phyloP scores from a whole-genome alignment of 2,797 vertebrate species.

The Helicolenus hilgendorfi region DNA sequence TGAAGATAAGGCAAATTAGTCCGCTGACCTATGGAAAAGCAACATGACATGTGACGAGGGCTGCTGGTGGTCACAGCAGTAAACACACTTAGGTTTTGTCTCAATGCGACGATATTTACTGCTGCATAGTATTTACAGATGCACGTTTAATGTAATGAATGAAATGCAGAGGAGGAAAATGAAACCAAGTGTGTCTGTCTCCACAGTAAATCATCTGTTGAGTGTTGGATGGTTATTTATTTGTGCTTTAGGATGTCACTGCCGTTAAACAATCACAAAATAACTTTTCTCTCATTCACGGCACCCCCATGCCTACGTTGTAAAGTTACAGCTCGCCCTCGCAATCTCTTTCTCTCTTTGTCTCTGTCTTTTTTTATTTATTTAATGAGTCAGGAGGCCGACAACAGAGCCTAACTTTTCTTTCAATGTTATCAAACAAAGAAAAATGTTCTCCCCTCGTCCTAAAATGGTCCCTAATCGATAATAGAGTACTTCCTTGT shows the following conservation, averaged over 20 bases:
- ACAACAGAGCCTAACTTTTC: not conserved
- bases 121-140: not conserved
- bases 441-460: not conserved
- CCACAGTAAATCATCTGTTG: not conserved
- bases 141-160: not conserved
- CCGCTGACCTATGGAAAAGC: not conserved
- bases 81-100: not conserved
- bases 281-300: not conserved
- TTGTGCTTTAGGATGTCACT: not conserved
- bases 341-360: fast-evolving
- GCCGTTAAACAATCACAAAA: not conserved
- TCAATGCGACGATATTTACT: too few relatives aligned
- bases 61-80: not conserved
- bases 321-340: not conserved
- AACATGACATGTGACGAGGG: not conserved
- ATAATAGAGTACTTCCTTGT: not conserved
- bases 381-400: not conserved
- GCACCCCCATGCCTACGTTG: not conserved
- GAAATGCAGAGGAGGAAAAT: too few relatives aligned
- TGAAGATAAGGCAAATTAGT: not conserved
- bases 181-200: not conserved
- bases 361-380: not conserved
- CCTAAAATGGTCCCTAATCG: not conserved
- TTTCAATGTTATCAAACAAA: not conserved
- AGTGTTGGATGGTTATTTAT: not conserved